Evolutionary conservation across 2,888 invertebrate species (phyloP).

Genomic region (Amphipyra berbera): DNA sequence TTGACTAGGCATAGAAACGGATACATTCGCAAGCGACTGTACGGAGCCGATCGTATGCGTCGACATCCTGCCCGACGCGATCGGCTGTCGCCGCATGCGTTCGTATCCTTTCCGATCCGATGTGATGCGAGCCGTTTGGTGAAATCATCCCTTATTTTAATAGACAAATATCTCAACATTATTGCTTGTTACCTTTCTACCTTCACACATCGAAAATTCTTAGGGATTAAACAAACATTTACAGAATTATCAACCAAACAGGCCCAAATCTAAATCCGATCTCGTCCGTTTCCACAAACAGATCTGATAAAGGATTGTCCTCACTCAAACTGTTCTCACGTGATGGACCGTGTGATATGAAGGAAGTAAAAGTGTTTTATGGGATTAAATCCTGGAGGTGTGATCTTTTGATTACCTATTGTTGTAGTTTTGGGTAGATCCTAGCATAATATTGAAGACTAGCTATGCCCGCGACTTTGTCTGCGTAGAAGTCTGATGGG

Average conservation of each 20-base stretch:
- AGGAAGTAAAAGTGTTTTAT: conserved; percentile 36
- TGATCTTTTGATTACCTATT: not conserved
- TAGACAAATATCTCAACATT: too few relatives aligned
- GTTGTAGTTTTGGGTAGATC: not conserved
- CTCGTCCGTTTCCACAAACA: conserved; percentile 37
- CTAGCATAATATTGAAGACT: not conserved
- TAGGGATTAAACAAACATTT: conserved; percentile 19
- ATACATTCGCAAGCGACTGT: too few relatives aligned
- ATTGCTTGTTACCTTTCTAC: too few relatives aligned
- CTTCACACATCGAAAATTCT: conserved; percentile 1
- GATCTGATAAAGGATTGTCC: conserved; percentile 66
- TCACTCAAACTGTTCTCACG: conserved; percentile 50
- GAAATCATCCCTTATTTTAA: too few relatives aligned
- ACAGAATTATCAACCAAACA: conserved; percentile 38
- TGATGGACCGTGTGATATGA: conserved; percentile 9
- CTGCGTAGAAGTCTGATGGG: too few relatives aligned
- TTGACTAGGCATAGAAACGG: too few relatives aligned
- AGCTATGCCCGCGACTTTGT: too few relatives aligned
- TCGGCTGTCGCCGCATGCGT: too few relatives aligned
- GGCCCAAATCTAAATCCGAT: conserved; percentile 52
- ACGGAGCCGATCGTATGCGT: too few relatives aligned
- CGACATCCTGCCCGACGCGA: too few relatives aligned
- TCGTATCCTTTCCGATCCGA: too few relatives aligned
- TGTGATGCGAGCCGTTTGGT: too few relatives aligned
- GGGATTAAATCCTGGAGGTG: conserved; percentile 26